These are phyloP conservation scores for Ovis aries DNA, from an alignment of 2,113 vertebrate species.

Conservation along the genomic window ARS-UI_Ramb_v3.0 NC_056068.1:16474501-16475000, in stretches of 20 bases:
- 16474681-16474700: background rate
- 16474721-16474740: background rate
- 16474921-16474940: too few species aligned
- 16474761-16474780: background rate
- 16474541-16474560: background rate
- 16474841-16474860: background rate
- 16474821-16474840: background rate
- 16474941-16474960: background rate
- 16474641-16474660: background rate
- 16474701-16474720: background rate
- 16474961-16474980: background rate
- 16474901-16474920: background rate
- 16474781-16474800: background rate
- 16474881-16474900: background rate
- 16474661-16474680: background rate
- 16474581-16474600: background rate
- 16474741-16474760: background rate
- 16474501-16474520: background rate
- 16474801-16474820: background rate
- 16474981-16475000: background rate
- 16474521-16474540: background rate
- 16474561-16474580: background rate
- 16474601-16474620: background rate
- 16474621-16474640: background rate
- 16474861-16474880: background rate